Conservation (phyloP, 2,888 invertebrate genomes). For the Brassicogethes aeneus region DNA sequence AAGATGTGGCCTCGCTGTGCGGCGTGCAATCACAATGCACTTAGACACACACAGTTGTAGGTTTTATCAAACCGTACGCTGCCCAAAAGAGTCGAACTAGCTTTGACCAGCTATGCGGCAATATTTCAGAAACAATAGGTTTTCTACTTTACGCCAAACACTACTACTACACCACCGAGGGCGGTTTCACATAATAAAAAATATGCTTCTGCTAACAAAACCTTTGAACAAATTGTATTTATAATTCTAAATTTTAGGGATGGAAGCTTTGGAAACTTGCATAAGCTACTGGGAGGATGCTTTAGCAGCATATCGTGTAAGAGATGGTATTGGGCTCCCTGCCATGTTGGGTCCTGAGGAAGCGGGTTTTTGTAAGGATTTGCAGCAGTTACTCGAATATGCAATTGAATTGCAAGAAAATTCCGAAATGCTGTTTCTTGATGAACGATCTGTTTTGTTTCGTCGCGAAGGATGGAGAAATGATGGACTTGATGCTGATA, state of each 20-base stretch:
- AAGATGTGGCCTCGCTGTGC: too few species aligned
- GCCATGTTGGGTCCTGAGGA: slow-evolving; percentile 76
- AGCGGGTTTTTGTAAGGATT: slow-evolving; percentile 73
- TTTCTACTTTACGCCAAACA: too few species aligned
- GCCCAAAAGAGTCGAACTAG: too few species aligned
- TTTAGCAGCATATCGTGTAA: slow-evolving; percentile 63
- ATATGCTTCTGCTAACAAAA: too few species aligned
- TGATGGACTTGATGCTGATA: slow-evolving; percentile 46
- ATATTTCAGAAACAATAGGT: too few species aligned
- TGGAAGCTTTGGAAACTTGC: slow-evolving; percentile 88
- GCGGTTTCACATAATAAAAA: too few species aligned
- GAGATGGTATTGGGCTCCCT: slow-evolving; percentile 45
- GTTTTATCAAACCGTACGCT: too few species aligned
- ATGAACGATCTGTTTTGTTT: slow-evolving; percentile 81
- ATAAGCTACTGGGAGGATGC: slow-evolving; percentile 96
- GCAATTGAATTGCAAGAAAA: slow-evolving; percentile 80
- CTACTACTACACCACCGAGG: too few species aligned
- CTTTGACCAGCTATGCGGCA: too few species aligned
- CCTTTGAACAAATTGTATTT: too few species aligned
- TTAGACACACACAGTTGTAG: too few species aligned
- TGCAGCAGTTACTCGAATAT: slow-evolving; percentile 71
- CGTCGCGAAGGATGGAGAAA: slow-evolving; percentile 57
- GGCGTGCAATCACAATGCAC: too few species aligned
- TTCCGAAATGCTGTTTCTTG: slow-evolving; percentile 79
- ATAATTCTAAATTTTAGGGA: slow-evolving; percentile 49